Base-by-base conservation (phyloP, 30 jellyfish, hydroid and myxozoan species). In the Rhopilema esculentum region DNA sequence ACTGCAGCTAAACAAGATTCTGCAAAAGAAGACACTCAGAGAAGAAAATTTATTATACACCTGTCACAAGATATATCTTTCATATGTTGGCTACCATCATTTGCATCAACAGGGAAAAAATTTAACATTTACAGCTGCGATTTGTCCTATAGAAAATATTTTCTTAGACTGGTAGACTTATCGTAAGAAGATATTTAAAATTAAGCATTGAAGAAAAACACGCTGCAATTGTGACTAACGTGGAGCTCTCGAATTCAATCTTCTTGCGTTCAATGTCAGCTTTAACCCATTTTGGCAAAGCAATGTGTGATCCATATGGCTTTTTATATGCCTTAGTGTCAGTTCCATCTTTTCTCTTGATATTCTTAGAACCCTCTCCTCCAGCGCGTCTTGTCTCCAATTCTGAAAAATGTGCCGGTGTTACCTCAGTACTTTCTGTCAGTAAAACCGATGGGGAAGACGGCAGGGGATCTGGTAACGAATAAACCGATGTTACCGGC, bases 381-480 rank as follows among this genome's bases (percentile, higher is more conserved):
- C 57, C 57, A 12, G 57, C 12, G 9, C 6, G 57, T 2, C 57
- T 40, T 40, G 57, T 12, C 57, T 40, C 57, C 57, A 40, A 12
- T 40, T 40, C 57, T 12, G 57, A 40, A 12, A 40, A 40, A 40
- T 40, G 57, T 12, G 57, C 6, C 12, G 57, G 57, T 12, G 57
- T 40, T 12, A 12, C 12, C 57, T 40, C 57, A 40, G 6, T 40
- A 2, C 57, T 40, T 40, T 40, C 9, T 12, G 57, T 2, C 57
- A 40, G 57, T 40, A 40, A 40, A 6, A 0, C 49, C 8, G 89
- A 63, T n/a, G 89, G 89, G 20, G 89, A 80, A 12, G 89, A 64
- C 24, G 49, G 81, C 25, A 66, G 75, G 16, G 89, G 72, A 80
- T 80, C 81, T 33, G 89, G 89, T 67, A 80, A 22, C 57, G 89